Percentiles rank a stretch among this genome's conserved stretches.
phyloP scores from a whole-genome alignment of 1,140 invertebrate species.

The Lordiphosa stackelbergi region DNA sequence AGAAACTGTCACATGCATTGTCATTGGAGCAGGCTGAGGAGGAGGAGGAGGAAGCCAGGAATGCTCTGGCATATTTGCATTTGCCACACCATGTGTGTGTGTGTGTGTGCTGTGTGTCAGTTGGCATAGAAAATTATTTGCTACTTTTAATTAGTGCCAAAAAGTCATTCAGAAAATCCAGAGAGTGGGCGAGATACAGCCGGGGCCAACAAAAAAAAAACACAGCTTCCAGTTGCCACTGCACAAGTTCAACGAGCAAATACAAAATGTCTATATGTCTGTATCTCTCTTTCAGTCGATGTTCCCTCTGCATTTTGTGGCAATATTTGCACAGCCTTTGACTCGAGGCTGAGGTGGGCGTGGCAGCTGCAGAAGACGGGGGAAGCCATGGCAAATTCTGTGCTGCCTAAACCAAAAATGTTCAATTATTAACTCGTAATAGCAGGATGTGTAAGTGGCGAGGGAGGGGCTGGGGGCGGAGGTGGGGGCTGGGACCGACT shows the following conservation, averaged over 20 bases:
- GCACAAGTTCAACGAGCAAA: conserved; percentile 46
- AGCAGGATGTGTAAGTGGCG: conserved; percentile 18
- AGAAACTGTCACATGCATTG: conserved; percentile 52
- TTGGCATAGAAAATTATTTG: conserved; percentile 64
- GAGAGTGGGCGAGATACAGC: conserved; percentile 3
- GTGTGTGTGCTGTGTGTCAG: conserved; percentile 23
- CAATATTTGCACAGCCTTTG: conserved; percentile 44
- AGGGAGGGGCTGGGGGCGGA: background rate
- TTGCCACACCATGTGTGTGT: conserved; percentile 13
- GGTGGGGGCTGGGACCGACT: background rate
- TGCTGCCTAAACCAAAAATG: conserved; percentile 45
- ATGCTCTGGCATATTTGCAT: conserved; percentile 41
- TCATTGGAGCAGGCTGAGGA: conserved; percentile 17
- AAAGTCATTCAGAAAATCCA: conserved; percentile 62
- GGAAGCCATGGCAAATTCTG: conserved; percentile 40
- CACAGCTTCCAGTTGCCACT: conserved; percentile 8
- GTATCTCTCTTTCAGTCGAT: conserved; percentile 4
- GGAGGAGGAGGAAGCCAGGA: background rate
- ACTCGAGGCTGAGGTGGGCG: conserved; percentile 20
- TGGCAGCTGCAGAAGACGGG: background rate
- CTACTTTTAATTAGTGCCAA: conserved; percentile 73
- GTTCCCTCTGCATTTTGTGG: conserved; percentile 29
- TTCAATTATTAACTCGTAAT: conserved; percentile 64
- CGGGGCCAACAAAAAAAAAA: conserved; percentile 3
- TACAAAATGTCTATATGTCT: conserved; percentile 41